Evolutionary conservation across 2,113 vertebrate genomes (phyloP).

Genomic region (Anguilla rostrata): DNA sequence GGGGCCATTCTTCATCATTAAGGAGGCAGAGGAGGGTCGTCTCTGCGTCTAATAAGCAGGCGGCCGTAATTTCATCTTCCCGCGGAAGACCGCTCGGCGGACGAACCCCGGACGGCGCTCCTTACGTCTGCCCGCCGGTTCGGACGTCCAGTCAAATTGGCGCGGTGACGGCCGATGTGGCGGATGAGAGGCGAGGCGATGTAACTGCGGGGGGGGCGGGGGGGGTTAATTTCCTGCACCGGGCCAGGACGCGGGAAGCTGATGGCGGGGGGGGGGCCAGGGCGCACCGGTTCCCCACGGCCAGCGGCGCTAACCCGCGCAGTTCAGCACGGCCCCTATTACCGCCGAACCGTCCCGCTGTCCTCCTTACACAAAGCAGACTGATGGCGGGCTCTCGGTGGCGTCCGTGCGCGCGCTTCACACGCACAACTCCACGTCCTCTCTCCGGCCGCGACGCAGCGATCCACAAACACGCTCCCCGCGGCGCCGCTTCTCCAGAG

Average conservation of each 20-base stretch:
- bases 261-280: too few species aligned
- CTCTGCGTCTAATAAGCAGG: constrained; percentile 38
- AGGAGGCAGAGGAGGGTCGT: constrained; percentile 30
- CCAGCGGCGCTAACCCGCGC: too few species aligned
- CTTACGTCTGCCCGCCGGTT: constrained; percentile 6
- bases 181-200: background rate
- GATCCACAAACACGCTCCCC: too few species aligned
- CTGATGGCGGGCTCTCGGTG: background rate
- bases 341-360: background rate
- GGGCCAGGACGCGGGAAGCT: too few species aligned
- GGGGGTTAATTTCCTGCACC: too few species aligned
- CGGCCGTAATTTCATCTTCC: constrained; percentile 39
- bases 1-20: constrained; percentile 38
- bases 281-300: too few species aligned
- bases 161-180: background rate
- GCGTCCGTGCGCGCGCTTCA: too few species aligned
- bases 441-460: too few species aligned
- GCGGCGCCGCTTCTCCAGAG: too few species aligned
- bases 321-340: background rate
- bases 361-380: background rate
- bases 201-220: background rate
- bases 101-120: constrained; percentile 20
- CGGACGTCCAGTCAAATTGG: background rate
- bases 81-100: constrained; percentile 21
- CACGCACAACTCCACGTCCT: too few species aligned